A percentile compares a stretch with the other conserved stretches of the same genome.
These are phyloP conservation scores for Taurulus bubalis DNA, from an alignment of 2,113 vertebrate species.

Conservation along the genomic window DNA sequence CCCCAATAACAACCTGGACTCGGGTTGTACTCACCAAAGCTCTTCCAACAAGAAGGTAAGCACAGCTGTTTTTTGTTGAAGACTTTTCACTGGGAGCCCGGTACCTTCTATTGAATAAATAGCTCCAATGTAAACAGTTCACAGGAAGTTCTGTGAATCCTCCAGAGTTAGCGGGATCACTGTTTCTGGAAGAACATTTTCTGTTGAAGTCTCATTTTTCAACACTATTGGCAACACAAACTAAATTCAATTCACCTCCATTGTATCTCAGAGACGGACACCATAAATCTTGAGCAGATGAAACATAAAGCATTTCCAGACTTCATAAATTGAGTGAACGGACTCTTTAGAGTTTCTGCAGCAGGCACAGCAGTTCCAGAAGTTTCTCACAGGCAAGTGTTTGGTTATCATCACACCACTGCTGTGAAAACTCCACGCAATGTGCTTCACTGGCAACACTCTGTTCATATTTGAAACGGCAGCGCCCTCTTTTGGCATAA, in stretches of 20 bases:
- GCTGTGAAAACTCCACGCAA: background rate
- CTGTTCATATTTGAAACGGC: conserved; percentile 34
- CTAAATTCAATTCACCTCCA: background rate
- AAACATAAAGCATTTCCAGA: background rate
- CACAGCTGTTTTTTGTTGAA: conserved; percentile 25
- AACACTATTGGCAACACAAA: background rate
- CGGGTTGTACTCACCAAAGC: conserved; percentile 88
- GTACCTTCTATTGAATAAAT: background rate
- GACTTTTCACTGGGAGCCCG: background rate
- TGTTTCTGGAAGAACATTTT: background rate
- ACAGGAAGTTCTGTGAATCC: background rate
- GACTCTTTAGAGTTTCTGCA: background rate
- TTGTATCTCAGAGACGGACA: no score
- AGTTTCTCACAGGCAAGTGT: background rate
- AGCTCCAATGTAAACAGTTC: background rate
- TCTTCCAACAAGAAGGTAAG: conserved; percentile 94
- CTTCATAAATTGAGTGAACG: background rate
- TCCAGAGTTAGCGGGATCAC: background rate
- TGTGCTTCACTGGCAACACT: rapidly evolving
- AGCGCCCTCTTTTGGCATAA: conserved; percentile 73
- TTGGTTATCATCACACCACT: background rate
- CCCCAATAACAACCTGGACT: conserved; percentile 88
- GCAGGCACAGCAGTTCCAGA: background rate
- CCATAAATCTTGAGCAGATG: background rate
- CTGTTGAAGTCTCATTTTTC: background rate